phyloP scores from a whole-genome alignment of 2,113 vertebrate species.

The Ahaetulla prasina region DNA sequence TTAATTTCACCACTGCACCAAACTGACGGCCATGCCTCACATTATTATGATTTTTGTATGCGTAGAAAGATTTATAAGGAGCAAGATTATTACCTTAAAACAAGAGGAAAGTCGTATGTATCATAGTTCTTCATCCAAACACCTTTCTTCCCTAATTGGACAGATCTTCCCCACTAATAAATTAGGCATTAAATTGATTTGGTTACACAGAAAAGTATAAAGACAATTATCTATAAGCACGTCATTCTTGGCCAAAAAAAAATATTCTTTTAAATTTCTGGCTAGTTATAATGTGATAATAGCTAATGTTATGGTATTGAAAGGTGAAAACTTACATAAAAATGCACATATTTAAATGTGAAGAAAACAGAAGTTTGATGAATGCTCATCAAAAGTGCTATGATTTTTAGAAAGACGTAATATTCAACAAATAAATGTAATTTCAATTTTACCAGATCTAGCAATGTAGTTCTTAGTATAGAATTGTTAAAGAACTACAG shows the following conservation, averaged over 20 bases:
- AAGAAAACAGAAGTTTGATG: background rate
- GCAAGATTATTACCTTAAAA: background rate
- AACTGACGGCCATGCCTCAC: background rate
- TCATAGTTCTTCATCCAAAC: background rate
- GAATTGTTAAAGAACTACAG: background rate
- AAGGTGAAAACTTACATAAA: background rate
- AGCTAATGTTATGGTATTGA: background rate
- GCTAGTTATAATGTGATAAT: background rate
- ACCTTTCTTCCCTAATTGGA: background rate
- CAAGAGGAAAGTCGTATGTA: background rate
- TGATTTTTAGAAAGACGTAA: background rate
- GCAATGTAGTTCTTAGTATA: background rate
- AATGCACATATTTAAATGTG: background rate
- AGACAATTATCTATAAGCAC: background rate
- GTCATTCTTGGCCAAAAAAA: no score
- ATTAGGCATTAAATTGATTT: background rate
- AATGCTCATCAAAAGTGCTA: background rate
- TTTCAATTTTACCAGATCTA: background rate
- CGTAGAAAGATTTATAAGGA: background rate
- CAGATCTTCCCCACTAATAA: background rate
- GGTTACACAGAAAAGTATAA: background rate
- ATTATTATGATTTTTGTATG: background rate
- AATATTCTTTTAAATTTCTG: no score
- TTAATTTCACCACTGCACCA: no score
- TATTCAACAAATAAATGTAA: background rate